Evolutionary conservation across 2,113 vertebrate genomes (phyloP), one percentile per base, ranked within the genome.

Genomic region (Cochlearius cochlearius): DNA sequence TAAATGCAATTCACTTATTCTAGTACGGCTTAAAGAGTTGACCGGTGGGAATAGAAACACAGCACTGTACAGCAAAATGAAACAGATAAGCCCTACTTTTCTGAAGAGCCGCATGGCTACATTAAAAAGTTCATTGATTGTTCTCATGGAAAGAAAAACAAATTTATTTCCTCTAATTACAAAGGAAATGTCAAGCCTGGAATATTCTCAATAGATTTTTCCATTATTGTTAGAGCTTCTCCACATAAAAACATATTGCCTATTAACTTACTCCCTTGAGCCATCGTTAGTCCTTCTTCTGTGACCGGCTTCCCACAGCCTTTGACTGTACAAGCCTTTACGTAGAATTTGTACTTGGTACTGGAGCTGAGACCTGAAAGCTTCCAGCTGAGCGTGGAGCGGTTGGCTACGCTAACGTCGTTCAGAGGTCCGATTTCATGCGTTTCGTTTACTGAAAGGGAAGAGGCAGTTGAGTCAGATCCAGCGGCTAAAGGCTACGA

Each of bases 301-400:
- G 98, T 99, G 96, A 98, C 68, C 0, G 98, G 95, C 6, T 98
- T 99, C 10, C 99, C 99, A 8, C 99, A 99, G 97, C 99, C 99
- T 92, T 96, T 95, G 20, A 89, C 94, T 27, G 99, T 99, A 94
- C 99, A 99, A 74, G 99, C 98, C 49, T 98, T 98, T 84, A 99
- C 96, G 93, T 99, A 99, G 97, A 99, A 99, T 94, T 98, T 99
- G 98, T 99, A 99, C 92, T 98, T 99, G 97, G 99, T 99, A 59
- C 98, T 88, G 50, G 98, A 94, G 59, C 95, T 98, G 98, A 99
- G 96, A 81, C 98, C 98, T 0, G 97, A 96, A 41, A 99, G 98
- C 72, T 78, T 97, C 98, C 98, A 99, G 88, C 98, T 98, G 90
- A 98, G 98, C 10, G 97, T 97, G 15, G 97, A 97, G 4, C 91